A percentile compares a stretch with the other conserved stretches of the same genome.
These are phyloP conservation scores for Oryzias curvinotus DNA, from an alignment of 2,113 vertebrate species.

Conservation along the genomic window DNA sequence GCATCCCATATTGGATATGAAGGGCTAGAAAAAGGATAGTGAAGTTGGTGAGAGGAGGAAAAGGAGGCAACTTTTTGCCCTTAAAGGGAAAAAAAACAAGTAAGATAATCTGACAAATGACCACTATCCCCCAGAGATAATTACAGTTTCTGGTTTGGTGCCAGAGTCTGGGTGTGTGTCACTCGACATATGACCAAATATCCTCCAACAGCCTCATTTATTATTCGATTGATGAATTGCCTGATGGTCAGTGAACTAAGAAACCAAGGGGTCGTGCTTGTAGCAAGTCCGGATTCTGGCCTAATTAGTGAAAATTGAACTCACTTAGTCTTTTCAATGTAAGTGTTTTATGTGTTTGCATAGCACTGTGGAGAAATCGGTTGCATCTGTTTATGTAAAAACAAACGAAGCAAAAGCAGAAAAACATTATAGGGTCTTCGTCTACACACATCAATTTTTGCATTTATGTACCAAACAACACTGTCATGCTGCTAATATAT, in stretches of 20 bases:
- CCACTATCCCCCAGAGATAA: constrained; percentile 26
- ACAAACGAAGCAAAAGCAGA: not conserved
- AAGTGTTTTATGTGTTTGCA: constrained; percentile 7
- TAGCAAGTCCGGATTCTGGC: constrained; percentile 33
- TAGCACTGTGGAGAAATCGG: not conserved
- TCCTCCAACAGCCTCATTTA: constrained; percentile 68
- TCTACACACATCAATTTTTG: not conserved
- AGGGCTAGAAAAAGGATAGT: constrained; percentile 17
- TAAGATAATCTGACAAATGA: constrained; percentile 8
- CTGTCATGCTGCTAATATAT: constrained; percentile 45
- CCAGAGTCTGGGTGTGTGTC: constrained; percentile 27
- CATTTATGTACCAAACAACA: not conserved
- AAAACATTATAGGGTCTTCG: not conserved
- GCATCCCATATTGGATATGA: constrained; percentile 46
- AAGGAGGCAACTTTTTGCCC: constrained; percentile 5
- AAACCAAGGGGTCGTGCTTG: constrained; percentile 41
- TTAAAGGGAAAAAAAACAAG: constrained; percentile 23
- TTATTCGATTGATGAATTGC: constrained; percentile 72
- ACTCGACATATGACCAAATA: constrained; percentile 48
- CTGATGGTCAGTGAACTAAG: constrained; percentile 78
- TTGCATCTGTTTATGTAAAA: not conserved
- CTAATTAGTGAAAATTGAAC: constrained; percentile 58
- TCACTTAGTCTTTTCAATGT: not conserved
- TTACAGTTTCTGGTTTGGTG: constrained; percentile 27
- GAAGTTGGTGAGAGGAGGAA: constrained; percentile 7